These are phyloP conservation scores for Fregata magnificens DNA, from an alignment of 2,113 vertebrate genomes.

Conservation along the genomic window DNA sequence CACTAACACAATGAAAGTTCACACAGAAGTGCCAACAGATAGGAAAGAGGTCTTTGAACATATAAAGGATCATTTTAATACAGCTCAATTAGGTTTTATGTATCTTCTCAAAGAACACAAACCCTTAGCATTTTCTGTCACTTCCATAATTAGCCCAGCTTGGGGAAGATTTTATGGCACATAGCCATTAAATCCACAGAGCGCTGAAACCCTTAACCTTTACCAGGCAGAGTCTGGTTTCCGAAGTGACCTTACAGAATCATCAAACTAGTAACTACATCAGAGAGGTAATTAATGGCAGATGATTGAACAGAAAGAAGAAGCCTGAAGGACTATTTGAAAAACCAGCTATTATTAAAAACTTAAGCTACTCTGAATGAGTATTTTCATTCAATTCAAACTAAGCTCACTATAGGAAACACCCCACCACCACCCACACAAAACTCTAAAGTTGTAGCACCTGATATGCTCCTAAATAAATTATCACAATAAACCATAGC, in stretches of 20 bases:
- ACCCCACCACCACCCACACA: background rate
- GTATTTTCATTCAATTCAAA: background rate
- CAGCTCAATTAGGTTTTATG: background rate
- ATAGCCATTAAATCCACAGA: background rate
- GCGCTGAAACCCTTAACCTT: constrained; percentile 78
- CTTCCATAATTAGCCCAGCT: constrained; percentile 74
- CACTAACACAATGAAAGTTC: background rate
- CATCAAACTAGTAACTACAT: background rate
- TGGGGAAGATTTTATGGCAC: constrained; percentile 19
- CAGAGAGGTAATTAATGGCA: background rate
- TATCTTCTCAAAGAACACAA: constrained; percentile 52
- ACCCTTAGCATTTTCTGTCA: constrained; percentile 37
- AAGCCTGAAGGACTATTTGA: background rate
- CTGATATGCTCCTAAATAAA: background rate
- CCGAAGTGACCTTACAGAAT: constrained; percentile 77
- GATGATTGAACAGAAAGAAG: background rate
- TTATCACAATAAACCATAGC: background rate
- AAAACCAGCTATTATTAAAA: background rate
- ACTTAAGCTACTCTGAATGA: background rate
- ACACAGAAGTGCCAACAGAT: background rate
- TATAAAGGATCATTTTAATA: background rate
- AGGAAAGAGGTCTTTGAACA: background rate
- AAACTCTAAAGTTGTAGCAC: background rate
- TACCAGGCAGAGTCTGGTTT: constrained; percentile 77
- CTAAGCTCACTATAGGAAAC: background rate